Evolutionary conservation across 1,140 invertebrate genomes (phyloP).

Genomic region (Drosophila leontia): DNA sequence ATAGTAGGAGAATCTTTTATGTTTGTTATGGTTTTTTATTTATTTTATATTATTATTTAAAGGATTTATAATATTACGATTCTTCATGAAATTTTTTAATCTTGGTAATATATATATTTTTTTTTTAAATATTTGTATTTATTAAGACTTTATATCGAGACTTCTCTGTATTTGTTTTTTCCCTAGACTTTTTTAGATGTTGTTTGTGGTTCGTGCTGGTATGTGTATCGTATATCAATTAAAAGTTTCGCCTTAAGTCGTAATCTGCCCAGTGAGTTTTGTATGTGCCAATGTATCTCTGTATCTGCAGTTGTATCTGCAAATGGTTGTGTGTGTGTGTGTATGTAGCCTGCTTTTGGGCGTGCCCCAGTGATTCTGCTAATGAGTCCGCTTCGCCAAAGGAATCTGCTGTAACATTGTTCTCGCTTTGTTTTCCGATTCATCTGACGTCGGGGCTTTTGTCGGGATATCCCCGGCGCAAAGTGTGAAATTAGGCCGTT

Average conservation of each 20-base stretch:
- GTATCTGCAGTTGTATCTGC: conserved; percentile 18
- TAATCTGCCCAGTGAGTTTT: conserved; percentile 32
- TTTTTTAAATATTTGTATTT: not conserved
- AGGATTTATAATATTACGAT: not conserved
- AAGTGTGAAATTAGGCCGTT: conserved; percentile 36
- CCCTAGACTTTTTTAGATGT: conserved; percentile 12
- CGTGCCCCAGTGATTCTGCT: conserved; percentile 60
- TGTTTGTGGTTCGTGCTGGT: not conserved
- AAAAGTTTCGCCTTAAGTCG: conserved; percentile 56
- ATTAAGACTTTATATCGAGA: not conserved
- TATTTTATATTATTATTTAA: not conserved
- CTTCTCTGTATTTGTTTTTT: not conserved
- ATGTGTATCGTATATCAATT: conserved; percentile 61
- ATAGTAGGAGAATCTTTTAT: not conserved
- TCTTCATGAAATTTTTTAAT: no score
- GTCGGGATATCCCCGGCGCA: conserved; percentile 8
- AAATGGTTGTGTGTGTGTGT: conserved; percentile 18
- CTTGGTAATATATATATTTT: not conserved
- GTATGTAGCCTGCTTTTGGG: conserved; percentile 46
- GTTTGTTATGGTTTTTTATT: no score
- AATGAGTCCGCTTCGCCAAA: conserved; percentile 37
- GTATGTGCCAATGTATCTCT: conserved; percentile 15
- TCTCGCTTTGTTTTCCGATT: conserved; percentile 33
- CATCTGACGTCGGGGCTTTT: conserved; percentile 16
- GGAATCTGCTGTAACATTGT: conserved; percentile 35